A percentile compares a stretch with the other conserved stretches of the same genome.
Evolutionary conservation across 2,888 invertebrate genomes (phyloP).

Genomic region (Aleiodes alternator): DNA sequence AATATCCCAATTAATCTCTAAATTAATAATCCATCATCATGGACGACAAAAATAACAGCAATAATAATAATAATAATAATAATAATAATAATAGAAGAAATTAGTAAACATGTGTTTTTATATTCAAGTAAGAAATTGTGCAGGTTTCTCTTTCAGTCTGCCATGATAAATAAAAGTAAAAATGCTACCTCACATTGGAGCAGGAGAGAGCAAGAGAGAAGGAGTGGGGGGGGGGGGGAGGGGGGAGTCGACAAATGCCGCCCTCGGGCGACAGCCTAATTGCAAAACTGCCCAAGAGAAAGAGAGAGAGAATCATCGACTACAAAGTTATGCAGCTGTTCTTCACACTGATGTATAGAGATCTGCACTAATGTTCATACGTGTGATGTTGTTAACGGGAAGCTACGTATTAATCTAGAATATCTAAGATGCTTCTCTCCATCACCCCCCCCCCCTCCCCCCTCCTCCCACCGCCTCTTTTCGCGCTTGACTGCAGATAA

Average conservation of each 20-base stretch:
- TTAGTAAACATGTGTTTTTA: too few relatives aligned
- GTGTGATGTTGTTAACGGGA: background rate
- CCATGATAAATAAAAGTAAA: background rate
- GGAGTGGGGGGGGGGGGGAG: too few relatives aligned
- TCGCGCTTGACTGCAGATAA: background rate
- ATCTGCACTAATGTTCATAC: background rate
- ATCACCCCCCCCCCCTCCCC: too few relatives aligned
- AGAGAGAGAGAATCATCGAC: background rate
- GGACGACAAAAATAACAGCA: too few relatives aligned
- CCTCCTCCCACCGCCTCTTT: too few relatives aligned
- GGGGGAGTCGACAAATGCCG: background rate
- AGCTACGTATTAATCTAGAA: conserved; percentile 9
- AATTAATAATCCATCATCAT: too few relatives aligned
- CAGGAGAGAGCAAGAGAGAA: too few relatives aligned
- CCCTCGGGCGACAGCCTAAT: conserved; percentile 29
- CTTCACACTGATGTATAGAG: background rate
- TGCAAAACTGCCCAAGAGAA: conserved; percentile 10
- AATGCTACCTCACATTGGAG: background rate
- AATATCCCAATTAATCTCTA: too few relatives aligned
- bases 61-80: too few relatives aligned
- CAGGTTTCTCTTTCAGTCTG: background rate
- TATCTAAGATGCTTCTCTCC: background rate
- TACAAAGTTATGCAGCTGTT: conserved; percentile 5
- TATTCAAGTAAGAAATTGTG: background rate
- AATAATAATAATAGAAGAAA: too few relatives aligned